Base-by-base conservation (phyloP, 2,797 vertebrate species). In the Pipistrellus pygmaeus region DNA sequence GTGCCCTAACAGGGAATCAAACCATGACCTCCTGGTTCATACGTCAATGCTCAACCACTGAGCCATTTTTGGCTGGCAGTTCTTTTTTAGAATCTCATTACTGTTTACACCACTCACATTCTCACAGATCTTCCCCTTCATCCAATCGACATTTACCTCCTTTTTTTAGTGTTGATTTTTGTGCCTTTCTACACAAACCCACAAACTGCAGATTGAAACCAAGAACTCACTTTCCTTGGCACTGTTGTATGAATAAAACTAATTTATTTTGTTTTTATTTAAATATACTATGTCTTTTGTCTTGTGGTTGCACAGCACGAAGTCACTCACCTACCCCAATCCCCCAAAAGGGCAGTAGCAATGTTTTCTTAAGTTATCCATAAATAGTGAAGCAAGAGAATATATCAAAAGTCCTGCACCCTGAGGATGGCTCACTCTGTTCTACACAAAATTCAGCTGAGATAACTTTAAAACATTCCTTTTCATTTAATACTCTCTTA, bases 381-480 rank as follows among this genome's bases (percentile, higher is more conserved):
- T 77, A 92, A 96, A 94, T 20, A 88, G 38, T 80, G 73, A 90
- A 91, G 82, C 30, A 64, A 91, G 85, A 95, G 72, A 85, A 71
- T 15, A 53, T 68, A 90, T 80, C 69, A 93, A 90, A 94, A 90
- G 85, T 75, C 21, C 51, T 25, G 32, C 44, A 82, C 51, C 93
- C 78, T 68, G 27, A 82, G 81, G 92, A 62, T 25, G 73, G 23
- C 73, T 91, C 46, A 84, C 27, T 88, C 71, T 95, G 51, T 71
- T 95, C 89, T 89, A 90, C 90, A 85, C 5, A 90, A 81, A 95
- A 90, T 87, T 96, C 91, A 88, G 82, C 66, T 32, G 75, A 90
- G 66, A 95, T 95, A 93, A 93, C 87, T 91, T 95, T 96, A 93
- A 97, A 95, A 93, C 87, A 85, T 88, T 57, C 77, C 83, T 95